phyloP scores from a whole-genome alignment of 2,888 invertebrate genomes.

The Orgyia antiqua region DNA sequence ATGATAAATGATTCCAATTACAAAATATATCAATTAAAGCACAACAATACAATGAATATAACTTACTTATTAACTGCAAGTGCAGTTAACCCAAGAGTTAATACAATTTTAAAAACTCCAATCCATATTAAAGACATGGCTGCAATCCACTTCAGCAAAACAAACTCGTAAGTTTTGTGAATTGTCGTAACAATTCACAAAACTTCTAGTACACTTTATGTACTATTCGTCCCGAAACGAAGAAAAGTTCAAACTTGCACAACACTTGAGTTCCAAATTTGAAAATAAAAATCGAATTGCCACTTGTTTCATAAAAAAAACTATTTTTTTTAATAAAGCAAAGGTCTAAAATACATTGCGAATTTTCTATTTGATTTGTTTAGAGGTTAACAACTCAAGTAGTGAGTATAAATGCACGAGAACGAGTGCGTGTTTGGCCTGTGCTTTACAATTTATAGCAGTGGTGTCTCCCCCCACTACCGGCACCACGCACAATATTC shows the following conservation, averaged over 20 bases:
- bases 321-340: constrained; percentile 3
- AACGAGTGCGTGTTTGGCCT: constrained; percentile 39
- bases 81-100: constrained; percentile 81
- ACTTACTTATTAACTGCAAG: constrained; percentile 79
- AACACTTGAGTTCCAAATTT: too few species aligned
- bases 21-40: too few species aligned
- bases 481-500: too few species aligned
- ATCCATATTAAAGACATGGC: constrained; percentile 81
- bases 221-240: constrained; percentile 16
- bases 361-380: too few species aligned
- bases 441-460: constrained; percentile 50
- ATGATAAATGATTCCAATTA: too few species aligned
- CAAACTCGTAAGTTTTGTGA: too few species aligned
- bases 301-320: too few species aligned
- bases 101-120: constrained; percentile 79
- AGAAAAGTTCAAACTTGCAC: too few species aligned
- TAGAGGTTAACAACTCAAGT: constrained; percentile 23
- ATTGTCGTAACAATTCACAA: background rate
- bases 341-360: background rate
- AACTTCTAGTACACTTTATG: constrained; percentile 10
- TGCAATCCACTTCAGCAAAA: constrained; percentile 13
- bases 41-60: too few species aligned
- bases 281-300: too few species aligned
- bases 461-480: too few species aligned
- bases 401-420: constrained; percentile 36